A percentile compares a stretch with the other conserved stretches of the same genome.
These are phyloP conservation scores for Erethizon dorsatum DNA, from an alignment of 2,797 vertebrate genomes.

Conservation along the genomic window DNA sequence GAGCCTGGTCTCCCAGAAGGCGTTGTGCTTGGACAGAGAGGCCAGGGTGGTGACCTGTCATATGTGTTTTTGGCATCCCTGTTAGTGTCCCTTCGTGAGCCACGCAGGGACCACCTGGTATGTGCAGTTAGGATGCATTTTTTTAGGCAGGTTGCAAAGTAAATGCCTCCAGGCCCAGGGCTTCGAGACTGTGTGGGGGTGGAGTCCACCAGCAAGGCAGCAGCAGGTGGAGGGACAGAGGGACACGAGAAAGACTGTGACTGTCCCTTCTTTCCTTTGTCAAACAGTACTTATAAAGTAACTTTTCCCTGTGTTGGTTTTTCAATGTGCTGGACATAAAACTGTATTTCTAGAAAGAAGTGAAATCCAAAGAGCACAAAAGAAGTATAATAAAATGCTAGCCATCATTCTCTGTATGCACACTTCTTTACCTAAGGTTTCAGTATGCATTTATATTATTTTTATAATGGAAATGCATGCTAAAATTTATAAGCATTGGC, in stretches of 20 bases:
- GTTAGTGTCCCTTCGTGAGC: not conserved
- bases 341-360: not conserved
- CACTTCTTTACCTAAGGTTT: not conserved
- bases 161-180: fast-evolving
- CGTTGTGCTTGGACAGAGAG: not conserved
- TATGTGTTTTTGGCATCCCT: not conserved
- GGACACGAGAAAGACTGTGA: fast-evolving
- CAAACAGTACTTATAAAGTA: not conserved
- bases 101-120: not conserved
- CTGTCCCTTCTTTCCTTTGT: not conserved
- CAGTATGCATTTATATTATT: fast-evolving
- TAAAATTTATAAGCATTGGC: not conserved
- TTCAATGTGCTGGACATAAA: not conserved
- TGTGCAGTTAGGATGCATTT: not conserved
- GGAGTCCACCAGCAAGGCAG: fast-evolving
- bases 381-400: not conserved
- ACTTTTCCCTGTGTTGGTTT: not conserved
- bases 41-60: not conserved
- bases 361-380: not conserved
- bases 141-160: not conserved
- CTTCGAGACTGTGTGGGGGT: fast-evolving
- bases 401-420: not conserved
- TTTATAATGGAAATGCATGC: not conserved
- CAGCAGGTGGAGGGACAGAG: fast-evolving
- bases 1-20: not conserved